These are phyloP conservation scores for Contarinia nasturtii DNA, from an alignment of 1,140 invertebrate genomes.

Conservation along the genomic window DNA sequence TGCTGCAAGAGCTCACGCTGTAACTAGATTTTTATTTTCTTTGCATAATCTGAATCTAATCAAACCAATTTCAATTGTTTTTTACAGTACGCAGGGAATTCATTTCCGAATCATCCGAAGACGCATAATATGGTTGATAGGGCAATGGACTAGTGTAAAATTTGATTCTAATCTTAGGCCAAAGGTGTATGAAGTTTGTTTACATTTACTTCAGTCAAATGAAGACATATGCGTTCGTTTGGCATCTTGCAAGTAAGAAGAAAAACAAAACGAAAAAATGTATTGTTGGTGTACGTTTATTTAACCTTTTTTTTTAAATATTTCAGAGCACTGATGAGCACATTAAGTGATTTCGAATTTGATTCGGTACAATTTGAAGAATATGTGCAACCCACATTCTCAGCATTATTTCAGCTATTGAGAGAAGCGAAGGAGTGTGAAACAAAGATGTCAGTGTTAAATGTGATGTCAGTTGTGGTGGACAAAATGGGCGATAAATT, in stretches of 20 bases:
- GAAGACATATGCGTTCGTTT: slow-evolving; percentile 73
- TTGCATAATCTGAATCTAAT: too few relatives aligned
- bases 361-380: slow-evolving; percentile 64
- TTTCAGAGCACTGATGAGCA: slow-evolving; percentile 42
- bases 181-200: slow-evolving; percentile 56
- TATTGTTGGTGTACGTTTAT: too few relatives aligned
- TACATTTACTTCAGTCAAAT: slow-evolving; percentile 45
- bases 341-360: slow-evolving; percentile 87
- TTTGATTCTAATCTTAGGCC: slow-evolving; percentile 59
- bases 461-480: slow-evolving; percentile 76
- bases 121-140: slow-evolving; percentile 73
- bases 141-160: slow-evolving; percentile 73
- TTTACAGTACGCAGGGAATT: slow-evolving; percentile 37
- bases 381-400: slow-evolving; percentile 58
- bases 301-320: too few relatives aligned
- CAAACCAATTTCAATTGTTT: too few relatives aligned
- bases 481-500: slow-evolving; percentile 65
- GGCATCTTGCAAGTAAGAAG: background rate
- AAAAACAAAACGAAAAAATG: too few relatives aligned
- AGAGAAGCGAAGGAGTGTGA: slow-evolving; percentile 82
- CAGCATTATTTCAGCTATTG: slow-evolving; percentile 61
- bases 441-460: slow-evolving; percentile 77
- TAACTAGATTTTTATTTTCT: background rate
- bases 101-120: slow-evolving; percentile 79
- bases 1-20: slow-evolving; percentile 58